Base-by-base conservation (phyloP, 2,113 vertebrate species). In the Antennarius striatus region DNA sequence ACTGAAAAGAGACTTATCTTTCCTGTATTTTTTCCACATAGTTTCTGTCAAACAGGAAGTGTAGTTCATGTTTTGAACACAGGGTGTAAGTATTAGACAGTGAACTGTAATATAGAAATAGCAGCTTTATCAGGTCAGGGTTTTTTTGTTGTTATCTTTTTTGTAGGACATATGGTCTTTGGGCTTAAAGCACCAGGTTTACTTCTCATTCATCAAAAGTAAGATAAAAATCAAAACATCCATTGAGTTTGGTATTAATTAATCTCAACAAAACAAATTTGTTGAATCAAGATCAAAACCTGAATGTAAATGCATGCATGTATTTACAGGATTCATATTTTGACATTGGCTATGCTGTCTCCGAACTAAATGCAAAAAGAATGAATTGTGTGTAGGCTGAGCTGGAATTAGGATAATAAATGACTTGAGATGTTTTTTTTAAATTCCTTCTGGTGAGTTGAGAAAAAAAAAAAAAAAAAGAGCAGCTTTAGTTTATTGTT, bases 41-140 rank as follows among this genome's bases (percentile, higher is more conserved):
- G 4, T 0, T 3, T 13, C 9, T 17, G n/a, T 49, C n/a, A 45
- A 7, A 14, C 17, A 30, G 12, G 45, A 3, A 78, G 56, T 89
- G 89, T 61, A 90, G 79, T 90, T 87, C 86, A 72, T 28, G 30
- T 22, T 32, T 53, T 75, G 78, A 56, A 86, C 90, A 88, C 89
- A 71, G 67, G 89, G 81, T 83, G 89, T 89, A 68, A 86, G 87
- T 88, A 76, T 89, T 88, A 85, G 68, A 72, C 42, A 51, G 51
- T 51, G 28, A 15, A 51, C 32, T 22, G 54, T 47, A 40, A 28
- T 13, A 29, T 43, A 12, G 40, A 1, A 12, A 63, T n/a, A 68
- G 30, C 36, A 66, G n/a, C 42, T 13, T 71, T 63, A 74, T 70
- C 71, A 71, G 73, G 75, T 75, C 63, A 83, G 14, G 22, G 5